Evolutionary conservation across 1,140 invertebrate genomes (phyloP), one percentile per base, ranked within the genome.

Genomic region (Drosophila hydei): DNA sequence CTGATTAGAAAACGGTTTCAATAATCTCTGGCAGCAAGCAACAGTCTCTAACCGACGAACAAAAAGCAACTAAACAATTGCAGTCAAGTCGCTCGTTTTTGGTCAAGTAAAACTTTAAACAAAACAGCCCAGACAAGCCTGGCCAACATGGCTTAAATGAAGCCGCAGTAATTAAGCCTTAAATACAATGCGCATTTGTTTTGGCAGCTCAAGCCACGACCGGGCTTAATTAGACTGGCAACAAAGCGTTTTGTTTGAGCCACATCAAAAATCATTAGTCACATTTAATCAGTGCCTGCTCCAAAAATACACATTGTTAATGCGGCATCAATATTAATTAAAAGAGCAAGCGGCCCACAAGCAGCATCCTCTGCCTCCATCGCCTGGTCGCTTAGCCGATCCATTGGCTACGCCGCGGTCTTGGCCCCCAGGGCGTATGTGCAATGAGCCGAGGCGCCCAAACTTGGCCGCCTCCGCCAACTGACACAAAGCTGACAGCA

Each of bases 261-360:
- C 12, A 55, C 63, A 67, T 79, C 80, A 70, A 79, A 81, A 83
- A 69, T 75, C 75, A 75, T 77, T 76, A 77, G 75, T 78, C 69
- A 63, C 75, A 88, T 77, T 79, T 79, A 88, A 88, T 88, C 79
- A 89, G 84, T 63, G 16, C 36, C 48, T 42, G 21, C 1, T 3
- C 71, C 14, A 63, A 68, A 85, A 72, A 69, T 63, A 51, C 50
- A 43, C 77, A 85, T 85, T 87, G 71, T 81, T 88, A 87, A 81
- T 75, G 78, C 78, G 50, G 68, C 81, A 88, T 88, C 83, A 88
- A 88, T 88, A 88, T 88, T 88, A 88, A 88, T 88, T 88, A 88
- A 65, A 62, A 51, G 54, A 42, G 27, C 27, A 36, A 16, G 52
- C 36, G 9, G 21, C 4, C 18, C 11, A 36, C 16, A 36, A 52